These are phyloP conservation scores for Leptura quadrifasciata DNA, from an alignment of 2,888 invertebrate species.

Conservation along the genomic window DNA sequence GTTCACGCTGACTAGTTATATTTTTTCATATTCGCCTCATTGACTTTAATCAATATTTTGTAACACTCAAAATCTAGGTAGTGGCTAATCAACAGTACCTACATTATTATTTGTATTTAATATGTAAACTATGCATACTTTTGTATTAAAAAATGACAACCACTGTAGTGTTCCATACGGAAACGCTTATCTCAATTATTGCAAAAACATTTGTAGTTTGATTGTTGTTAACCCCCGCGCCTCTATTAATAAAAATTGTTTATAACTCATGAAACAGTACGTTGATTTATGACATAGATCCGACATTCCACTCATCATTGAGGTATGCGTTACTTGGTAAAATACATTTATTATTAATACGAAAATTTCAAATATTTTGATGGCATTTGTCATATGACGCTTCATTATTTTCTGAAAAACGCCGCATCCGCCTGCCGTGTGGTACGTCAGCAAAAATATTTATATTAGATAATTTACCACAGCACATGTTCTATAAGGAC, in stretches of 20 bases:
- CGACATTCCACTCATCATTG: conserved; percentile 10
- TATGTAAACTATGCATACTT: no score
- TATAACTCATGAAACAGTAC: neutral
- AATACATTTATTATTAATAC: conserved; percentile 21
- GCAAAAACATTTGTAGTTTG: neutral
- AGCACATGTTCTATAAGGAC: neutral
- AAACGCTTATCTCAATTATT: no score
- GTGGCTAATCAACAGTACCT: no score
- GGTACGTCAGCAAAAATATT: neutral
- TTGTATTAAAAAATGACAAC: no score
- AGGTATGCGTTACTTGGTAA: conserved; percentile 9
- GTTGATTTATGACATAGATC: neutral
- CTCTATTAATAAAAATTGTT: conserved; percentile 19
- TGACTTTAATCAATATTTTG: no score
- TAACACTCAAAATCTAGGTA: no score
- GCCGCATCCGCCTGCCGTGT: neutral
- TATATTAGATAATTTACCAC: neutral
- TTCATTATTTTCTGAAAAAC: neutral
- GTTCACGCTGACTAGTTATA: no score
- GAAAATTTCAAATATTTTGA: conserved; percentile 26
- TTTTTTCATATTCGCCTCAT: no score
- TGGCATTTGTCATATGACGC: conserved; percentile 12
- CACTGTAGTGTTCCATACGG: no score
- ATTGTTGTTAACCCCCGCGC: neutral
- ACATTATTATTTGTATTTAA: no score